Evolutionary conservation across 2,888 invertebrate genomes (phyloP).

Genomic region (Drosophila mercatorum): DNA sequence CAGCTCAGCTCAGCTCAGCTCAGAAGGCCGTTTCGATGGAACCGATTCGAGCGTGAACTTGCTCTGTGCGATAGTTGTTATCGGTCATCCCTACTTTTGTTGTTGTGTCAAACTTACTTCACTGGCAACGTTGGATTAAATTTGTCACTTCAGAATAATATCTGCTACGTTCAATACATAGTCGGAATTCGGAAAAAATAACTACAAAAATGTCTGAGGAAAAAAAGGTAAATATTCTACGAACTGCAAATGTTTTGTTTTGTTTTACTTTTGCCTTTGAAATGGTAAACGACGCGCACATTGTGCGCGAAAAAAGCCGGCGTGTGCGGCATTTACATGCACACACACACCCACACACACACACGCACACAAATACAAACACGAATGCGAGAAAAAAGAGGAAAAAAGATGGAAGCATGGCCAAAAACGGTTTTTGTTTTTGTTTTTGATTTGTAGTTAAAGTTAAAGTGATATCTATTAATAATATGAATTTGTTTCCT

Average conservation of each 20-base stretch:
- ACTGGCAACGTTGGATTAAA: neutral
- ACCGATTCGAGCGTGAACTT: neutral
- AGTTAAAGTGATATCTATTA: too few relatives aligned
- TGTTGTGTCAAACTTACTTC: conserved; percentile 7
- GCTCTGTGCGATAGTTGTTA: neutral
- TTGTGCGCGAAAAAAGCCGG: conserved; percentile 17
- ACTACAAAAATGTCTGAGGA: conserved; percentile 5
- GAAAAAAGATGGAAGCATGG: neutral
- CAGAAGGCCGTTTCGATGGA: neutral
- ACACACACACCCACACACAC: too few relatives aligned
- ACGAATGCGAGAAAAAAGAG: too few relatives aligned
- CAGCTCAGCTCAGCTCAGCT: neutral
- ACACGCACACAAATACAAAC: neutral
- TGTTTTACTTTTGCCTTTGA: neutral
- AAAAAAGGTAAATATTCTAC: conserved; percentile 5
- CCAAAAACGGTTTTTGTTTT: neutral
- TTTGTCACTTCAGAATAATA: neutral
- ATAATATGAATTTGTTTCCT: neutral
- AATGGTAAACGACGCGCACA: neutral
- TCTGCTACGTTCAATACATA: neutral
- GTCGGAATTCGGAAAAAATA: neutral
- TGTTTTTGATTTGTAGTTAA: too few relatives aligned
- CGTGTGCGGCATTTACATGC: neutral
- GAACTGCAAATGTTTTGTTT: neutral
- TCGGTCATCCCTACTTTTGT: conserved; percentile 11